Conservation (phyloP, 1,140 invertebrate genomes). For the Araneus ventricosus region DNA sequence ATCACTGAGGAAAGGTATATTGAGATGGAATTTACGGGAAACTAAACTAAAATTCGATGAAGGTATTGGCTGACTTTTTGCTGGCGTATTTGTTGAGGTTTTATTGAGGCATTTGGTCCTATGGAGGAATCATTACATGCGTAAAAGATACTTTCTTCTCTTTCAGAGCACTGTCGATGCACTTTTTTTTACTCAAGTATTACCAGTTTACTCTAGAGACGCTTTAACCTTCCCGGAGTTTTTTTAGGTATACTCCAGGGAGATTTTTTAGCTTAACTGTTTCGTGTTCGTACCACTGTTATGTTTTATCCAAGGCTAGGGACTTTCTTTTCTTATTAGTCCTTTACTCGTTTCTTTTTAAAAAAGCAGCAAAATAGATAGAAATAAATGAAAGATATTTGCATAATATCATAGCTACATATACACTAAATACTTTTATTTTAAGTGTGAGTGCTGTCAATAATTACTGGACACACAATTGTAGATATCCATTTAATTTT, state of each 20-base stretch:
- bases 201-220: constrained; percentile 31
- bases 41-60: constrained; percentile 12
- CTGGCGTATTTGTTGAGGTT: constrained; percentile 5
- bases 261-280: constrained; percentile 20
- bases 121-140: constrained; percentile 28
- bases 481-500: no score
- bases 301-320: not conserved
- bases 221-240: constrained; percentile 8
- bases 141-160: not conserved
- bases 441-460: no score
- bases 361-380: no score
- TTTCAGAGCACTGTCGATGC: constrained; percentile 18
- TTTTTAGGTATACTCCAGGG: constrained; percentile 9
- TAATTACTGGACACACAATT: no score
- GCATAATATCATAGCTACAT: no score
- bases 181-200: not conserved
- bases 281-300: not conserved
- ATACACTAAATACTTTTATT: no score
- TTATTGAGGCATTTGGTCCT: constrained; percentile 17
- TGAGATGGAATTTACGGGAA: not conserved
- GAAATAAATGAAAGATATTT: no score
- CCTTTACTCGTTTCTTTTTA: not conserved
- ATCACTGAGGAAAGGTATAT: not conserved
- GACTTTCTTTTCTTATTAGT: not conserved
- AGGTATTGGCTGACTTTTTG: not conserved